These are phyloP conservation scores for Agonum fuliginosum DNA, from an alignment of 2,888 invertebrate genomes.

Conservation along the genomic window DNA sequence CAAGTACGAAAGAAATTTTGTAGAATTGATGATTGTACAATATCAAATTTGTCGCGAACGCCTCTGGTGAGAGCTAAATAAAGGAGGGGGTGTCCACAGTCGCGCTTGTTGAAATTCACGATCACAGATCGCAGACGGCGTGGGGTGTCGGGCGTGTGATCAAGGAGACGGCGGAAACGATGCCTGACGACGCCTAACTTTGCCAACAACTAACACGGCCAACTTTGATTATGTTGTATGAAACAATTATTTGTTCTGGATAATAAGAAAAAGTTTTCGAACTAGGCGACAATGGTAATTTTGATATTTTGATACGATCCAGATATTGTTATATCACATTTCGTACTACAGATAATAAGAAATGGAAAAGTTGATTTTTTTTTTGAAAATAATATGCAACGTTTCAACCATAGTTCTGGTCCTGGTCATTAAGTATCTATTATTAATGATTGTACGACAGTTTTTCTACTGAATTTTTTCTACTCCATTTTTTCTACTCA, in stretches of 20 bases:
- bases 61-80: background rate
- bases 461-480: no score
- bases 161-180: conserved; percentile 39
- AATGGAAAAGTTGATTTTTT: no score
- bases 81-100: background rate
- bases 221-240: conserved; percentile 54
- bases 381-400: no score
- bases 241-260: conserved; percentile 54
- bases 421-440: no score
- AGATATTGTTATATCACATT: conserved; percentile 7
- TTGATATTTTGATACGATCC: background rate
- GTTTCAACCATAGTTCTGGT: no score
- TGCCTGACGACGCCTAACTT: conserved; percentile 31
- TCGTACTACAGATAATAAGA: no score
- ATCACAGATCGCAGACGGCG: conserved; percentile 34
- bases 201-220: conserved; percentile 20
- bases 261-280: conserved; percentile 22
- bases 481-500: no score
- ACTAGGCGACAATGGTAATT: conserved; percentile 5
- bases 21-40: background rate
- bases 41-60: background rate
- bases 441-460: no score
- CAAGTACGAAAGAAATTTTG: no score
- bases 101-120: conserved; percentile 38
- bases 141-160: no score